Conservation (phyloP, 1,140 invertebrate genomes). For the Anastrepha ludens region DNA sequence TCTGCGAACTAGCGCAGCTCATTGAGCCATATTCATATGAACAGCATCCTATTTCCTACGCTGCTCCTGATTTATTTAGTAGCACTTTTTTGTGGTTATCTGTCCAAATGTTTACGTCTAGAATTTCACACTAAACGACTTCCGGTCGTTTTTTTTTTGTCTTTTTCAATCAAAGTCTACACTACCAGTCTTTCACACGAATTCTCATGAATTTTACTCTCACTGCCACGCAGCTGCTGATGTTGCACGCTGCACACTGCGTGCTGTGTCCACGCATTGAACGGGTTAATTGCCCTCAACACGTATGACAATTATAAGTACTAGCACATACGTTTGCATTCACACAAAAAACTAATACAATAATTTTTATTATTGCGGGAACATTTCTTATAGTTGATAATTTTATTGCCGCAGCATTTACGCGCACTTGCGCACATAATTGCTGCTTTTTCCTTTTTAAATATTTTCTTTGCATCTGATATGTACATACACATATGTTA, state of each 20-base stretch:
- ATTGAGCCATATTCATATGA: not conserved
- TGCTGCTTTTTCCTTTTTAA: not conserved
- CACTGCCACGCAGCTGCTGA: constrained; percentile 3
- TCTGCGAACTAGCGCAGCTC: not conserved
- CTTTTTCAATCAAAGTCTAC: not conserved
- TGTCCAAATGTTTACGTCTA: constrained; percentile 2
- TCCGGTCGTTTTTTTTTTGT: constrained; percentile 15
- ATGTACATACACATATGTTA: not conserved
- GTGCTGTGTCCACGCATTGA: not conserved
- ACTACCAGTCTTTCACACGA: constrained; percentile 19
- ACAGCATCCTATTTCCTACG: constrained; percentile 14
- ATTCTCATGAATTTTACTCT: constrained; percentile 22
- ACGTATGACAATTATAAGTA: not conserved
- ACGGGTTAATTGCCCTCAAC: constrained; percentile 36
- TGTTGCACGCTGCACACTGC: not conserved
- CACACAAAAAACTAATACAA: not conserved
- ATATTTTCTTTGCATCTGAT: not conserved
- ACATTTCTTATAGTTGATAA: constrained; percentile 40
- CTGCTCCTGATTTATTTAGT: not conserved
- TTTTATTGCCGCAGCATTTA: not conserved
- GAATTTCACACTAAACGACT: constrained; percentile 17
- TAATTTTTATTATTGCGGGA: constrained; percentile 46
- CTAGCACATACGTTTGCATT: not conserved
- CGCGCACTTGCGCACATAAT: constrained; percentile 4
- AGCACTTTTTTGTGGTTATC: not conserved